Base-by-base conservation (phyloP, 2,888 invertebrate species). In the Cyrtodaria siliqua region DNA sequence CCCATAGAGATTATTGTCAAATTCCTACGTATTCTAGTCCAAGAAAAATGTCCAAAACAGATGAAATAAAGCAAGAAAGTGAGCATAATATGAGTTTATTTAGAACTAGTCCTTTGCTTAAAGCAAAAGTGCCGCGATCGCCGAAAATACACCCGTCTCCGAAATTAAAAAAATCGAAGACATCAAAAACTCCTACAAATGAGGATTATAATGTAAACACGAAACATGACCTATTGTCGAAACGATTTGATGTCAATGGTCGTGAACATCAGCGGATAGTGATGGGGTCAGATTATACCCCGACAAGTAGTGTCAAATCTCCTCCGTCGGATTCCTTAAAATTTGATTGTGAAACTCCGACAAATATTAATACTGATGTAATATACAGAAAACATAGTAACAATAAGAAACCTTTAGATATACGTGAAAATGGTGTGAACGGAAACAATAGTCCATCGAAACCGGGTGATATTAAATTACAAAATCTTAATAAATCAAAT, bases 141-240 rank as follows among this genome's bases (percentile, higher is more conserved):
- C 87, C 90, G 27, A 87, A 85, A 77, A 74, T 88, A 40, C 87
- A 89, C 61, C 86, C 89, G 1, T 85, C 86, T 27, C 79, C 85
- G 24, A 85, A 83, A 59, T 52, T 82, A 33, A 86, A 83, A 61
- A 76, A 76, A 55, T 69, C 82, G 9, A 74, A 64, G 12, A 53
- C 55, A 27, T 40, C 63, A n/a, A 71, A 55, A 23, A 67, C 79
- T 16, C 70, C 80, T 18, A 52, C 57, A 8, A 59, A 50, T 42
- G 74, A 74, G 0, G 63, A 55, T n/a, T 29, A 18, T 18, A 78
- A 82, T 1, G 55, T 79, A 27, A 53, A 79, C 18, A 87, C 87
- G 44, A 88, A 88, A 71, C 84, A 85, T 52, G 87, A 86, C 49
- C 61, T 88, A 47, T 74, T 88, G 27, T 81, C 74, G 6, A 81